Evolutionary conservation across 2,797 vertebrate species (phyloP), one percentile per base, ranked within the genome.

Genomic region (Catostomus latipinnis): DNA sequence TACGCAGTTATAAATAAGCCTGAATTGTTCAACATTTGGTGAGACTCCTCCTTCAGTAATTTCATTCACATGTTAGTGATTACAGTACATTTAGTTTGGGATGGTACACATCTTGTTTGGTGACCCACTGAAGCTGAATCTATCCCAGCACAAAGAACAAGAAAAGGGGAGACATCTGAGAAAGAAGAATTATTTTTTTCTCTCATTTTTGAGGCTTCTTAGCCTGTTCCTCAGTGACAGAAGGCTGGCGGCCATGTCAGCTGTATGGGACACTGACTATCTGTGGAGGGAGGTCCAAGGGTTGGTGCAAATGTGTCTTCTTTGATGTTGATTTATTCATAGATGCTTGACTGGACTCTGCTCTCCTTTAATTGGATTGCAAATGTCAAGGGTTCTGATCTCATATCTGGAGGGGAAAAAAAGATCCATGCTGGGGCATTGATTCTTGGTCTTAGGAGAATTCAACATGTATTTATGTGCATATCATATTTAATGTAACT

Each of bases 201-300:
- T 61, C 2, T 11, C 22, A 34, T 79, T 48, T 65, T 12, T 18
- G 1, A 53, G 60, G 48, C 22, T n/a, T 65, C 6, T 61, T 18
- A 60, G 60, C 61, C 72, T 60, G 43, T 49, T 61, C 62, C 2
- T 48, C 8, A 45, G 63, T 13, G 43, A 52, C 34, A 60, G 63
- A 80, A 80, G 71, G 61, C 74, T 77, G 63, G 65, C 56, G 8
- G 71, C 60, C 49, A 86, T 86, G 83, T 85, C 84, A 10, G 77
- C 79, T 14, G 70, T 77, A 43, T 82, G 86, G 85, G 83, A 87
- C 80, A 84, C 76, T 66, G 88, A 88, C 80, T 89, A 89, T 82
- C 85, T 87, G 65, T 90, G 88, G 87, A 81, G 84, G 50, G 88
- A 89, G 79, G 83, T 83, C 54, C 87, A 90, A 74, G 88, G 88